phyloP scores from a whole-genome alignment of 2,113 vertebrate species.

The Channa maculata region DNA sequence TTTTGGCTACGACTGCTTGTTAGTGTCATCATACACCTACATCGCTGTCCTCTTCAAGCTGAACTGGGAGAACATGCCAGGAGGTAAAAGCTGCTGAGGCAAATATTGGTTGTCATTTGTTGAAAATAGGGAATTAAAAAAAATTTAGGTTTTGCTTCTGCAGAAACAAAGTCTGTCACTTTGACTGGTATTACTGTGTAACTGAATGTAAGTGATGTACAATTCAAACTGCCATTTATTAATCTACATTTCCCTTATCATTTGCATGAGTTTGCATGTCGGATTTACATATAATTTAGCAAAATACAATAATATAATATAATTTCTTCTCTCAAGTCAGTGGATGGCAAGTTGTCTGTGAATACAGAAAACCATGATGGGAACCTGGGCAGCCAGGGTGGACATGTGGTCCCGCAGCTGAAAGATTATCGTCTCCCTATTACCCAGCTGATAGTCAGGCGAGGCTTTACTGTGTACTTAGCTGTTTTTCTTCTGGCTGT shows the following conservation, averaged over 20 bases:
- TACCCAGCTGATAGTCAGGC: constrained; percentile 78
- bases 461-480: constrained; percentile 69
- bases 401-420: constrained; percentile 1
- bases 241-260: background rate
- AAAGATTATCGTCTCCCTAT: constrained; percentile 57
- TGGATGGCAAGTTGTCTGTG: constrained; percentile 48
- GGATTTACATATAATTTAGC: too few relatives aligned
- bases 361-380: background rate
- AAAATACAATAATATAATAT: background rate
- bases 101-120: too few relatives aligned
- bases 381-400: background rate
- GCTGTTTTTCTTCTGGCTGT: constrained; percentile 65
- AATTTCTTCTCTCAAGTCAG: constrained; percentile 43
- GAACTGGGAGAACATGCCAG: constrained; percentile 88
- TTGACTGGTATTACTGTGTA: background rate
- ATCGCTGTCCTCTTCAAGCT: constrained; percentile 82
- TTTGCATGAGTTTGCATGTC: background rate
- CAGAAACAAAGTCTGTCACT: constrained; percentile 52
- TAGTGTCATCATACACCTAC: constrained; percentile 85
- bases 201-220: constrained; percentile 37
- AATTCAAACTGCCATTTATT: background rate
- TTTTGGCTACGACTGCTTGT: constrained; percentile 90
- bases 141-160: constrained; percentile 8
- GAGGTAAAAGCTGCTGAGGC: constrained; percentile 79
- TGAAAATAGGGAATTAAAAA: background rate